These are phyloP conservation scores for Cyphomyrmex costatus DNA, from an alignment of 1,140 invertebrate species.

Conservation along the genomic window DNA sequence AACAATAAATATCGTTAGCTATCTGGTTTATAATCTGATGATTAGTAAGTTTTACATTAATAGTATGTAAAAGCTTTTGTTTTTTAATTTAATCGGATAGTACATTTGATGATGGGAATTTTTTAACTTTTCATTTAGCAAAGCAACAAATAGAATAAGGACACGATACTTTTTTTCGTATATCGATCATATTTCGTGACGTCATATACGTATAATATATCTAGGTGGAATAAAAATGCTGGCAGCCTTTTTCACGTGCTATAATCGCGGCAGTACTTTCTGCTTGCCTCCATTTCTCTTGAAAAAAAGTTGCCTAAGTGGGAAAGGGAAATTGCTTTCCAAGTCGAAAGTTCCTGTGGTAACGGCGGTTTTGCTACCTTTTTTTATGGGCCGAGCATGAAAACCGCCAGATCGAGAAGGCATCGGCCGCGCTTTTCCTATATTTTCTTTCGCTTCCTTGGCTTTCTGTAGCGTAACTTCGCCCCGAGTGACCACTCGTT, in stretches of 20 bases:
- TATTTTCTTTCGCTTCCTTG: conserved; percentile 64
- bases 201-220: conserved; percentile 57
- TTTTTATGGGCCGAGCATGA: conserved; percentile 50
- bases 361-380: conserved; percentile 68
- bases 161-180: conserved; percentile 3
- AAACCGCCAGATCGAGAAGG: conserved; percentile 49
- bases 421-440: conserved; percentile 27
- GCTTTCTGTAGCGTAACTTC: conserved; percentile 66
- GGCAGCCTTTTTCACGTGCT: conserved; percentile 61
- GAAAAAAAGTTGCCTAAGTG: conserved; percentile 62
- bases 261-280: conserved; percentile 57
- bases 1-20: no score
- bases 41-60: neutral
- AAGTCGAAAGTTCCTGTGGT: conserved; percentile 75
- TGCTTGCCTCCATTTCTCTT: conserved; percentile 62
- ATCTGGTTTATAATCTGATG: no score
- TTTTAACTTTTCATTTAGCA: neutral
- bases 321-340: conserved; percentile 73
- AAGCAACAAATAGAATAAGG: neutral
- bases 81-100: neutral
- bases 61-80: neutral
- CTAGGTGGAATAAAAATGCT: conserved; percentile 55
- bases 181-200: conserved; percentile 30
- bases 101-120: neutral
- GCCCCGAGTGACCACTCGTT: conserved; percentile 67